Conservation (phyloP, 1,140 invertebrate species). For the Drosophila prosaltans region DNA sequence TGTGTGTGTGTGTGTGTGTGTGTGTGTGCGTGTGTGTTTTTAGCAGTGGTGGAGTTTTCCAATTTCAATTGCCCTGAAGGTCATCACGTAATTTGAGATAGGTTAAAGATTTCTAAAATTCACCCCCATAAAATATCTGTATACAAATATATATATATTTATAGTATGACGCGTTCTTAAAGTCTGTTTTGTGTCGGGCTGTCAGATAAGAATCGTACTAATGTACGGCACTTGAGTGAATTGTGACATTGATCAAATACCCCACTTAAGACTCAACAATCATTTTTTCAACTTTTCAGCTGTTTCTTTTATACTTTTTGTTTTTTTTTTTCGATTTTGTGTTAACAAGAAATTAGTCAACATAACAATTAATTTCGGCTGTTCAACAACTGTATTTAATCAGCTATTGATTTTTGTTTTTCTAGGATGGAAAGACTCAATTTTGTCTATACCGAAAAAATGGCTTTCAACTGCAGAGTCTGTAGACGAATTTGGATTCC, state of each 20-base stretch:
- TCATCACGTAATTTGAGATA: conserved; percentile 31
- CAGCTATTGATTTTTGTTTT: conserved; percentile 35
- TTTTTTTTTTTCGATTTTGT: conserved; percentile 31
- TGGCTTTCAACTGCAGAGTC: conserved; percentile 86
- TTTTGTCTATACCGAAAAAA: conserved; percentile 87
- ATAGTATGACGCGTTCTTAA: conserved; percentile 43
- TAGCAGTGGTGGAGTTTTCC: not conserved
- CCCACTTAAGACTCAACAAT: conserved; percentile 15
- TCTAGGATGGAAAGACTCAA: conserved; percentile 87
- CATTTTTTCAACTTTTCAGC: conserved; percentile 1
- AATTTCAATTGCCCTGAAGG: conserved; percentile 9
- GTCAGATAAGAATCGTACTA: conserved; percentile 34
- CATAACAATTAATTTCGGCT: conserved; percentile 18
- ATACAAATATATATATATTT: not conserved
- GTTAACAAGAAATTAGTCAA: conserved; percentile 58
- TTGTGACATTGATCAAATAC: conserved; percentile 68
- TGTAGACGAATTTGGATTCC: conserved; percentile 83
- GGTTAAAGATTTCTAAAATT: not conserved
- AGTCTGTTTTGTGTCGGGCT: conserved; percentile 8
- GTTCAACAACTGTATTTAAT: conserved; percentile 28
- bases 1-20: not conserved
- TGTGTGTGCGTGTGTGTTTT: not conserved
- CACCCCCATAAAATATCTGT: not conserved
- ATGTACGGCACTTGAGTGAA: conserved; percentile 33
- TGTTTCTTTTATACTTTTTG: conserved; percentile 8